Percentiles rank a stretch among this genome's conserved stretches.
phyloP scores from a whole-genome alignment of 2,113 vertebrate species.

The Vidua macroura region DNA sequence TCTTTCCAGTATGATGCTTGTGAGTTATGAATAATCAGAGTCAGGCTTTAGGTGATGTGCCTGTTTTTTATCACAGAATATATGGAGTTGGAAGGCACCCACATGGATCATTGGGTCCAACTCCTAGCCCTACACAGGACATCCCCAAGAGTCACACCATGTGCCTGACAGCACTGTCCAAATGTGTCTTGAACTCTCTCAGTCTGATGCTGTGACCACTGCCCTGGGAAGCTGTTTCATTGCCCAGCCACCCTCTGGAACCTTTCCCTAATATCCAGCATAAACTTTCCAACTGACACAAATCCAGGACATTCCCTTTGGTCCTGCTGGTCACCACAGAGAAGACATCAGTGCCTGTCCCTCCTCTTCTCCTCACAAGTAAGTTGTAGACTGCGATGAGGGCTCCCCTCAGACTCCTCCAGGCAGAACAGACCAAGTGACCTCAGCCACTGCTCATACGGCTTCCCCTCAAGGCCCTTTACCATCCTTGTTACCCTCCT shows the following conservation, averaged over 20 bases:
- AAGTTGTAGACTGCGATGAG: not conserved
- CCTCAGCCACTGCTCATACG: fast-evolving
- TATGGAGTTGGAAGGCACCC: not conserved
- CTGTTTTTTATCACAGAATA: not conserved
- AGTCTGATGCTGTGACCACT: not conserved
- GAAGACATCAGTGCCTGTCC: not conserved
- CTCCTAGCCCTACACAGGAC: not conserved
- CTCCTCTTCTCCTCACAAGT: fast-evolving
- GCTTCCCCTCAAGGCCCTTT: not conserved
- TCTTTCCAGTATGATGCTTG: not conserved
- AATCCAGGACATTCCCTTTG: not conserved
- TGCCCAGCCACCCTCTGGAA: not conserved
- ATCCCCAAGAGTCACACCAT: not conserved
- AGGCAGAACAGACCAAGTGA: not conserved
- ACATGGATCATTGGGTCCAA: not conserved
- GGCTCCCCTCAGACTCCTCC: not conserved
- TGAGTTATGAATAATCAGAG: not conserved
- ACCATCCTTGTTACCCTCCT: not conserved
- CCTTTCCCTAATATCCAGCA: fast-evolving
- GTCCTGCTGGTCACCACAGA: not conserved
- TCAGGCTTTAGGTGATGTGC: not conserved
- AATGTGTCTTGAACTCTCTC: not conserved
- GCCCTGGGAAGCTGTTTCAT: not conserved
- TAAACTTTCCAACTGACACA: not conserved
- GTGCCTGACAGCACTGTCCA: not conserved